These are phyloP conservation scores for Sternotherus odoratus DNA, from an alignment of 2,797 vertebrate genomes.

Conservation along the genomic window DNA sequence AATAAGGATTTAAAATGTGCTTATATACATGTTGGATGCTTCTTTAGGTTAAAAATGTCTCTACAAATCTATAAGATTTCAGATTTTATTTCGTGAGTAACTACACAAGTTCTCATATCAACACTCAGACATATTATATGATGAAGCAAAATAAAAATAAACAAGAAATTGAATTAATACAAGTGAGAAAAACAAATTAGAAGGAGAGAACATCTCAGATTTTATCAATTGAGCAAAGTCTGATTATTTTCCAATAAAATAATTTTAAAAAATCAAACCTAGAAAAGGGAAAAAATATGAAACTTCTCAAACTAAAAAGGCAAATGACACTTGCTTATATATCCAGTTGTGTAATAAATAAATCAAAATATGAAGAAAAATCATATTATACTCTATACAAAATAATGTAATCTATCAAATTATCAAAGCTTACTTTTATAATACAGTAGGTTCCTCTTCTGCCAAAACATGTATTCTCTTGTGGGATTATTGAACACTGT, in stretches of 20 bases:
- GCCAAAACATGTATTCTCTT: constrained; percentile 60
- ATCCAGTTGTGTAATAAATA: not conserved
- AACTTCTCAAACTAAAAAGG: not conserved
- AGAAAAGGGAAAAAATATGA: not conserved
- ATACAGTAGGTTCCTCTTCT: constrained; percentile 66
- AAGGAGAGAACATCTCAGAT: not conserved
- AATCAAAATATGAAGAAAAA: constrained; percentile 18
- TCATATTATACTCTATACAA: constrained; percentile 41
- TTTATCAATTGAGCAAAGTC: not conserved
- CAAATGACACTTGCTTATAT: not conserved
- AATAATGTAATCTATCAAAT: constrained; percentile 9
- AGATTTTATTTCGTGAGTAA: not conserved
- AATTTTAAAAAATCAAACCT: constrained; percentile 8
- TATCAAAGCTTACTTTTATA: constrained; percentile 73
- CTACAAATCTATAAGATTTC: not conserved
- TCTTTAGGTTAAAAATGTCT: not conserved
- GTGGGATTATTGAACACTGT: constrained; percentile 60
- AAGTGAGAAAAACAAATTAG: not conserved
- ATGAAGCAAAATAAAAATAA: not conserved
- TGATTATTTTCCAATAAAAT: not conserved
- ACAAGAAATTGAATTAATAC: not conserved
- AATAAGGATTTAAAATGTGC: not conserved
- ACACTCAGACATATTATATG: fast-evolving
- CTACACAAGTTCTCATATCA: not conserved
- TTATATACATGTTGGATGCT: not conserved